Evolutionary conservation across 2,797 vertebrate species (phyloP), one percentile per base, ranked within the genome.

Genomic region (Morelia viridis): DNA sequence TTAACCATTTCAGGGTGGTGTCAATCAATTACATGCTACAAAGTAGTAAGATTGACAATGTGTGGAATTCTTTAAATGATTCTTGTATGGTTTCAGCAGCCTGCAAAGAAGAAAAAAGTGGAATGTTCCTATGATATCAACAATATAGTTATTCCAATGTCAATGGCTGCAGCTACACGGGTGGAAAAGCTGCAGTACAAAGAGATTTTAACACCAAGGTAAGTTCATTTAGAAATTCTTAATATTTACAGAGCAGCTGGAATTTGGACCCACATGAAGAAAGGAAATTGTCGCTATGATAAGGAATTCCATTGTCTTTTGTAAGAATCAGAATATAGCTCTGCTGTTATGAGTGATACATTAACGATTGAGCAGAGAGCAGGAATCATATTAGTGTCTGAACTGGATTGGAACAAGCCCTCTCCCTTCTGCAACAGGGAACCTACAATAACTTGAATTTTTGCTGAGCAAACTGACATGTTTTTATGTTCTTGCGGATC

Each of bases 151-250:
- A 97, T 97, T 93, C 97, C 97, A 22, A 86, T 96, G 95, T 97
- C 97, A 15, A 95, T 96, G 97, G 96, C 96, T 86, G 97, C 97
- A 0, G 93, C 96, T 15, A 91, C 97, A 31, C 90, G 93, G 31
- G 96, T 97, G 90, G 97, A 97, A 93, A 97, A 95, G 88, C 92
- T 97, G 2, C 97, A 97, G 93, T 97, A 97, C 91, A 97, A 98
- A 92, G 97, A 98, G 94, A 97, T 97, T 10, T 91, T 97, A 65
- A 97, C 97, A 46, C 97, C 97, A 84, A 97, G 97, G 97, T 97
- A 94, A 6, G 60, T 57, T 9, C 41, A 8, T 19, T 24, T 15
- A 4, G 80, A 58, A 28, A 0, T 1, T 28, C 28, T 58, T 15
- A 7, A 5, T 3, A 7, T 86, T 19, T 10, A 90, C 28, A 86